Percentiles rank a stretch among this genome's conserved stretches.
These are phyloP conservation scores for Bombus soroeensis DNA, from an alignment of 1,140 invertebrate species.

Conservation along the genomic window DNA sequence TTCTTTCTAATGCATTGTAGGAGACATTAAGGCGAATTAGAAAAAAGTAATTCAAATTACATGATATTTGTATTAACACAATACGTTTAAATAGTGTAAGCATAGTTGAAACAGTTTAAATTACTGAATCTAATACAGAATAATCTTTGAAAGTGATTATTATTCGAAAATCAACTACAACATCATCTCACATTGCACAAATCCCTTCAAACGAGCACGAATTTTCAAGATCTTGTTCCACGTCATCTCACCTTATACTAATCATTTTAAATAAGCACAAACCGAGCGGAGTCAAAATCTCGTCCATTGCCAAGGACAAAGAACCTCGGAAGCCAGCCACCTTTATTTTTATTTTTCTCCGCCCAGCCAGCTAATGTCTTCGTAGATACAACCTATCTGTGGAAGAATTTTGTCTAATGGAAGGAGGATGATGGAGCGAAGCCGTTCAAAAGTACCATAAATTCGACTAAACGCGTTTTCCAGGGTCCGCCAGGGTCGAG, in stretches of 20 bases:
- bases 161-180: too few relatives aligned
- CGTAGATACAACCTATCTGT: slow-evolving; percentile 60
- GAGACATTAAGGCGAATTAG: too few relatives aligned
- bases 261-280: not conserved
- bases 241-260: not conserved
- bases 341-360: not conserved
- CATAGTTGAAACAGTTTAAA: too few relatives aligned
- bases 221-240: not conserved
- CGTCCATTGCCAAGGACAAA: not conserved
- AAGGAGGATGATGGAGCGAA: slow-evolving; percentile 72
- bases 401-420: slow-evolving; percentile 66
- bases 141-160: too few relatives aligned
- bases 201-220: too few relatives aligned
- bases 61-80: too few relatives aligned
- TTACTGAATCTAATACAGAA: too few relatives aligned
- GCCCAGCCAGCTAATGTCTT: not conserved
- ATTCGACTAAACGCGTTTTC: slow-evolving; percentile 60
- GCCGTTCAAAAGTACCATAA: slow-evolving; percentile 76
- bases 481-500: slow-evolving; percentile 1
- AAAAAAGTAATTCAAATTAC: too few relatives aligned
- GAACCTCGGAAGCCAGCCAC: too few relatives aligned
- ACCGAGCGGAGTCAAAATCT: not conserved
- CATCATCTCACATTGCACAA: too few relatives aligned
- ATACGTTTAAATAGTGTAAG: too few relatives aligned
- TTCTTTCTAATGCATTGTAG: too few relatives aligned